These are phyloP conservation scores for Eupithecia inturbata DNA, from an alignment of 2,888 invertebrate species.

Conservation along the genomic window DNA sequence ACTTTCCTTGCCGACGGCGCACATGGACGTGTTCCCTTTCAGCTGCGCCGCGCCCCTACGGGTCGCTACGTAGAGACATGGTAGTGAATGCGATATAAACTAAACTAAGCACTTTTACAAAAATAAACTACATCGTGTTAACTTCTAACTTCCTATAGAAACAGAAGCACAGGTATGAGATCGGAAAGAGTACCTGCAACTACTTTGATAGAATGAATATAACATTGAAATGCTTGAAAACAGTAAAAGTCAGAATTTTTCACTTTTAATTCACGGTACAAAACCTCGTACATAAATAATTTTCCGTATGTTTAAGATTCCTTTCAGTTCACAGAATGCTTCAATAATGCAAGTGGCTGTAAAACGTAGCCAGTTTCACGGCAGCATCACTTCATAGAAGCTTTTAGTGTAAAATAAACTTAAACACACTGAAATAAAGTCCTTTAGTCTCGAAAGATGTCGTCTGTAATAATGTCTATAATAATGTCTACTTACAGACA, in stretches of 20 bases:
- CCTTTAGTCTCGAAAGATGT: not conserved
- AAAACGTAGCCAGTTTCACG: slow-evolving; percentile 62
- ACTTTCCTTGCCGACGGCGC: no score
- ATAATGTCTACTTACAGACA: not conserved
- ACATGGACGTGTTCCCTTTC: no score
- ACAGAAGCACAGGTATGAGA: not conserved
- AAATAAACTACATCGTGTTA: not conserved
- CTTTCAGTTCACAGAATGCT: slow-evolving; percentile 60
- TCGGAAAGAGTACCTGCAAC: no score
- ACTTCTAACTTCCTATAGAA: no score
- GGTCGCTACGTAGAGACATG: no score
- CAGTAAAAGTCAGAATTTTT: not conserved
- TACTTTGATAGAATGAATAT: not conserved
- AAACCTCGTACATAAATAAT: slow-evolving; percentile 55
- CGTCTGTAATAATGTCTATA: not conserved
- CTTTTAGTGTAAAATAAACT: slow-evolving; percentile 17
- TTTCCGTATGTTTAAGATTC: slow-evolving; percentile 62
- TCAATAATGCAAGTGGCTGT: slow-evolving; percentile 75
- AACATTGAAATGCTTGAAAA: not conserved
- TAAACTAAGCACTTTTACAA: not conserved
- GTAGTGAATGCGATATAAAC: no score
- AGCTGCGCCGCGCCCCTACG: no score
- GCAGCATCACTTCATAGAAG: slow-evolving; percentile 9
- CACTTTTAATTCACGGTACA: slow-evolving; percentile 12
- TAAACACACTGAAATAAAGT: not conserved